Base-by-base conservation (phyloP, 2,888 invertebrate species). In the Drosophila engyochracea region DNA sequence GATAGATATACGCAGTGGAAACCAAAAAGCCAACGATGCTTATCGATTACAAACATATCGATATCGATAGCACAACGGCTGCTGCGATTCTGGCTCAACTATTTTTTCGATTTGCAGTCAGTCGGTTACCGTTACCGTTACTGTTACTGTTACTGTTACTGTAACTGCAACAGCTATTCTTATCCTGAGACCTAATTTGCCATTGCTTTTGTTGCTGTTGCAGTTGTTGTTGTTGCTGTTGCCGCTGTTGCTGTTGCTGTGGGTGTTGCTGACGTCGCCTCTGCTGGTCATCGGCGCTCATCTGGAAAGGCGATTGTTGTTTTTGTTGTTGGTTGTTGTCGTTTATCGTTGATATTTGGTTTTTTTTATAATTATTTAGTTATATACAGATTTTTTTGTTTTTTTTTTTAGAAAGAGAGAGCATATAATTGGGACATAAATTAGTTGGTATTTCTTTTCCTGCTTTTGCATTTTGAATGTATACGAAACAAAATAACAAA, bases 251-350 rank as follows among this genome's bases (percentile, higher is more conserved):
- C 5, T 41, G 55, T 31, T 85, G 57, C 5, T 41, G 57, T 31
- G 39, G 87, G 74, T 81, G 89, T 81, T 87, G 89, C 65, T 63
- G 74, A 79, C 76, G 82, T 83, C 82, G 91, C 83, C 83, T 88
- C 84, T 91, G 89, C 91, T 91, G 93, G 93, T 93, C 93, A 93
- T 93, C 93, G 93, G 78, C 93, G 93, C 90, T 93, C 93, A 75
- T 93, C 93, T 93, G 70, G 37, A 25, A 52, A 52, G 19, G 37
- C 35, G 41, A 55, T 51, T 51, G 55, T 60, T 54, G 53, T 67
- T 61, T 33, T 35, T 41, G 19, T 52, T 49, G 28, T 53, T 41
- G 35, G 58, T 64, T 64, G 33, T 33, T 33, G 60, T 54, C 47
- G 53, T 44, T 61, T 65, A 22, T 54, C 67, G 41, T 28, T 54